phyloP scores from a whole-genome alignment of 2,888 invertebrate species.

The Dichetophora obliterata region DNA sequence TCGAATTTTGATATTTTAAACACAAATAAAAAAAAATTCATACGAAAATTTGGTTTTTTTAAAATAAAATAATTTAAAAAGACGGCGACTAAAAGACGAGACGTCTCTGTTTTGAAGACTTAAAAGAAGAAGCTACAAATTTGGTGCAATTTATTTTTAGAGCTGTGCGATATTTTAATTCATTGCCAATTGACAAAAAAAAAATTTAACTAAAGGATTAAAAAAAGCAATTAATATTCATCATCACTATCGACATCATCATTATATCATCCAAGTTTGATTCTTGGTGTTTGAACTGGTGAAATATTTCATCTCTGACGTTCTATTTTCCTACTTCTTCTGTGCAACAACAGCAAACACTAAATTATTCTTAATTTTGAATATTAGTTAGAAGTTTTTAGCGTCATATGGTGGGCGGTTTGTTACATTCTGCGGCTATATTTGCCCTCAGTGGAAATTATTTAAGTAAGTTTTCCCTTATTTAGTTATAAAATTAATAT shows the following conservation, averaged over 20 bases:
- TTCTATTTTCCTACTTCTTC: neutral
- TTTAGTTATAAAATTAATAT: neutral
- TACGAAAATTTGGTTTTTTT: neutral
- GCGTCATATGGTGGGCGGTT: conserved; percentile 66
- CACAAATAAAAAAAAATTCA: conserved; percentile 22
- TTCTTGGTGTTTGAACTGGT: neutral
- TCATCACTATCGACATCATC: neutral
- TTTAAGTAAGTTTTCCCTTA: conserved; percentile 48
- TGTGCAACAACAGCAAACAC: neutral
- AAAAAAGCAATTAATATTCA: neutral
- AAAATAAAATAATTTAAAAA: neutral
- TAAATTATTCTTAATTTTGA: conserved; percentile 9
- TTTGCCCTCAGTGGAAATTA: conserved; percentile 62
- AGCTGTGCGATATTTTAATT: conserved; percentile 32
- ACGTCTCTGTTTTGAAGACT: neutral
- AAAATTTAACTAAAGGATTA: too few relatives aligned
- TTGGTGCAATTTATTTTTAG: conserved; percentile 38
- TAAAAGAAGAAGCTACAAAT: conserved; percentile 13
- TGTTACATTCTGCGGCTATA: conserved; percentile 63
- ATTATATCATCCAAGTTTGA: too few relatives aligned
- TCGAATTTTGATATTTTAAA: conserved; percentile 1
- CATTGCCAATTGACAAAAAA: neutral
- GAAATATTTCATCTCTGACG: neutral
- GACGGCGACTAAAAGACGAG: neutral
- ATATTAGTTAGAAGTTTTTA: conserved; percentile 35